A percentile compares a stretch with the other conserved stretches of the same genome.
These are phyloP conservation scores for Pollenia amentaria DNA, from an alignment of 2,888 invertebrate species.

Conservation along the genomic window DNA sequence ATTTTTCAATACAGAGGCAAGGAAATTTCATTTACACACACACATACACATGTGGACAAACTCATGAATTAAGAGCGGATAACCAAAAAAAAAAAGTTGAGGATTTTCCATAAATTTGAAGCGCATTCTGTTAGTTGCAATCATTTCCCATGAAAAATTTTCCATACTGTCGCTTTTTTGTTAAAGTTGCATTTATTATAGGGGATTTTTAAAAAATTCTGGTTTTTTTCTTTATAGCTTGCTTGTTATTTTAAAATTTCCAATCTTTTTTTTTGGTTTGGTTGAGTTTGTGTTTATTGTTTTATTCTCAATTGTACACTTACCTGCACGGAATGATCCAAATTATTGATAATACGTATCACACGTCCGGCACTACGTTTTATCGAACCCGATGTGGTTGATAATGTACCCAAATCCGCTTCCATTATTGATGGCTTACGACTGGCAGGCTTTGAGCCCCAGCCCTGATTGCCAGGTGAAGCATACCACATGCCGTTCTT, in stretches of 20 bases:
- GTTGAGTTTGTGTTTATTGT: constrained; percentile 25
- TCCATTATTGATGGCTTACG: constrained; percentile 94
- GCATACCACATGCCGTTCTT: constrained; percentile 95
- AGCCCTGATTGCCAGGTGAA: constrained; percentile 86
- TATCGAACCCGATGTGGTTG: constrained; percentile 86
- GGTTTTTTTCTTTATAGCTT: not conserved
- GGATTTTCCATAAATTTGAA: constrained; percentile 59
- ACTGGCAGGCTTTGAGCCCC: constrained; percentile 89
- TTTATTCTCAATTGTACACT: constrained; percentile 75
- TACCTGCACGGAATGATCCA: constrained; percentile 96
- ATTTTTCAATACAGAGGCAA: constrained; percentile 43
- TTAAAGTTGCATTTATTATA: constrained; percentile 54
- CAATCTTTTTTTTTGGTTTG: constrained; percentile 7
- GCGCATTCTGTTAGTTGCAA: constrained; percentile 57
- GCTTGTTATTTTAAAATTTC: constrained; percentile 1
- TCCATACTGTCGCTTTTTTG: constrained; percentile 62
- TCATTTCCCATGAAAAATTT: constrained; percentile 61
- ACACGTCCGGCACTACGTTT: constrained; percentile 94
- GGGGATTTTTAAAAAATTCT: constrained; percentile 6
- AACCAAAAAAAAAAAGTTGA: constrained; percentile 3
- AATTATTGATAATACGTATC: constrained; percentile 96
- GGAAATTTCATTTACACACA: not conserved
- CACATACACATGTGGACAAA: not conserved
- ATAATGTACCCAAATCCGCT: constrained; percentile 89
- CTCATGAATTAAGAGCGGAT: not conserved